Evolutionary conservation across 2,888 invertebrate genomes (phyloP).

Genomic region (Mongoloraphidia duomilia): DNA sequence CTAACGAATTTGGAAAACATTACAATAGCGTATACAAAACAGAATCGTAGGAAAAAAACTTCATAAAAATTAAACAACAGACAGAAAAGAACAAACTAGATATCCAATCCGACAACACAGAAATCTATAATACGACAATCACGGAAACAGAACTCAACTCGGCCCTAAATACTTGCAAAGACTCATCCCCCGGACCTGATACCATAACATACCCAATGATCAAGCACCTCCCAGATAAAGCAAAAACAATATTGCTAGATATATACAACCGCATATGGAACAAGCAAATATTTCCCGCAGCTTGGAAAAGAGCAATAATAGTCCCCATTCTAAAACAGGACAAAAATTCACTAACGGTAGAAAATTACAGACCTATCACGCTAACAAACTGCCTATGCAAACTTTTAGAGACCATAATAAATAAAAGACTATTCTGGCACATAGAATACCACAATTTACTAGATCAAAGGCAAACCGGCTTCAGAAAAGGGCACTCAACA

Average conservation of each 20-base stretch:
- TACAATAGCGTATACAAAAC: neutral
- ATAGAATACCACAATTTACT: constrained; percentile 12
- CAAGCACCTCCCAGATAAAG: neutral
- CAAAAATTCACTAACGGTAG: neutral
- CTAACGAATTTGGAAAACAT: neutral
- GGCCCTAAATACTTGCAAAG: neutral
- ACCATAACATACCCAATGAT: neutral
- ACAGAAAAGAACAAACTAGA: neutral
- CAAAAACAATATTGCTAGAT: neutral
- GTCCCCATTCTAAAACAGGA: constrained; percentile 2
- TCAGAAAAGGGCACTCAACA: constrained; percentile 9
- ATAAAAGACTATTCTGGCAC: constrained; percentile 3
- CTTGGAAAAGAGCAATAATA: constrained; percentile 4
- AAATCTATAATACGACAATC: constrained; percentile 1
- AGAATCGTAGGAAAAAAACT: neutral
- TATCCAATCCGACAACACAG: neutral
- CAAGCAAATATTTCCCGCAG: neutral
- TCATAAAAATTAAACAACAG: neutral
- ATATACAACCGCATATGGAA: constrained; percentile 7
- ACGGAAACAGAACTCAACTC: neutral
- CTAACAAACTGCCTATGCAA: constrained; percentile 6
- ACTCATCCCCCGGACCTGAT: constrained; percentile 4
- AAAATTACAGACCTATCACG: constrained; percentile 4
- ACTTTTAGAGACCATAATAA: constrained; percentile 4
- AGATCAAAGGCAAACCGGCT: constrained; percentile 9